Evolutionary conservation across 2,797 vertebrate species (phyloP), one percentile per base, ranked within the genome.

Genomic region (Phalloptychus januarius): DNA sequence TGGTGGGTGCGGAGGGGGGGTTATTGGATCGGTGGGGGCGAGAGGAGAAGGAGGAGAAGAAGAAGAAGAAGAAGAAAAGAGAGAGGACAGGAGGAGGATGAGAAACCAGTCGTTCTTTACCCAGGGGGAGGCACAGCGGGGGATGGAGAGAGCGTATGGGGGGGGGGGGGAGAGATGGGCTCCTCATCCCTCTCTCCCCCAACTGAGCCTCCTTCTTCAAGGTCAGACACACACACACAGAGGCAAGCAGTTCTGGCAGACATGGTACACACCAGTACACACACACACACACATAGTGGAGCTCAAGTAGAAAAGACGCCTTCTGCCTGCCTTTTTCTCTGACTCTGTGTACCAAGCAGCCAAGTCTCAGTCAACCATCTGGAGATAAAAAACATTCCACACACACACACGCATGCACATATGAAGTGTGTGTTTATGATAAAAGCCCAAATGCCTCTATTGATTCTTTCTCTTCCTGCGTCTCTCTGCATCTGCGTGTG

Each of bases 181-280:
- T 83, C 84, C 82, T 90, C 92, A 92, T 91, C 87, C 92, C 70
- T 91, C 90, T 90, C 91, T 92, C 84, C 89, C 92, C 92, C 91
- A 93, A 93, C 91, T 94, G 94, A 92, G 90, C 91, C 92, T 92
- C 91, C 91, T 90, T 93, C 90, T 91, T 96, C 95, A 96, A 96
- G 95, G 95, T 96, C 95, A 95, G 69, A 80, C 65, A 13, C 38
- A 40, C 31, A 33, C 75, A 77, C 75, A 58, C 80, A 40, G 20
- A 82, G 18, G 23, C 78, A 82, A 76, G 76, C 86, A 80, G 79
- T 84, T 72, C 48, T 87, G 88, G 88, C 85, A 89, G 85, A 79
- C 83, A 28, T 73, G 72, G 18, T 31, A 79, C 78, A 80, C 79
- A 83, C 77, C 28, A 78, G 74, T 81, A 84, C 69, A 28, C 16